Conservation (phyloP, 2,113 vertebrate genomes). For the Microcebus ravelobensis region DNA sequence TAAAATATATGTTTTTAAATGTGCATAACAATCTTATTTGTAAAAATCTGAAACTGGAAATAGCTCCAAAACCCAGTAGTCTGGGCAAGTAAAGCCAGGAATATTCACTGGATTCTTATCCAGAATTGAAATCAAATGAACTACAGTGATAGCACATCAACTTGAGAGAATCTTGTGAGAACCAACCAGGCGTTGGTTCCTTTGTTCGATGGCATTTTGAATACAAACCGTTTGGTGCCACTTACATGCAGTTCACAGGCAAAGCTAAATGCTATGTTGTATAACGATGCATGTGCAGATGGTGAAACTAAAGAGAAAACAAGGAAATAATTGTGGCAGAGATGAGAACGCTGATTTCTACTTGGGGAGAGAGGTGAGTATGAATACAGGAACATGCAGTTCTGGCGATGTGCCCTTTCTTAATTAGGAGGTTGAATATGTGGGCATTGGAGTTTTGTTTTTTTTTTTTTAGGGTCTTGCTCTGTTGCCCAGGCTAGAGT, state of each 20-base stretch:
- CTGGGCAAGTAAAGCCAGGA: not conserved
- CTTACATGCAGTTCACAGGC: not conserved
- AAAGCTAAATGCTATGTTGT: not conserved
- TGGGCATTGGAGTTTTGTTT: not conserved
- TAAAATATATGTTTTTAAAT: not conserved
- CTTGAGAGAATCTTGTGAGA: not conserved
- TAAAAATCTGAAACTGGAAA: not conserved
- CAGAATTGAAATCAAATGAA: not conserved
- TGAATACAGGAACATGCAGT: fast-evolving
- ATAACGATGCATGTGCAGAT: no score
- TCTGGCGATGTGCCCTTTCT: not conserved
- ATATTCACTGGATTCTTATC: not conserved
- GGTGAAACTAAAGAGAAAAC: not conserved
- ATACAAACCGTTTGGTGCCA: no score
- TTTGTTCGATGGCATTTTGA: not conserved
- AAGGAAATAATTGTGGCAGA: not conserved
- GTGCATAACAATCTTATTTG: not conserved
- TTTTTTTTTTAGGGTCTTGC: not conserved
- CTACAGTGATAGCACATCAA: no score
- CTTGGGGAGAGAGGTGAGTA: not conserved
- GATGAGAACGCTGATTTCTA: not conserved
- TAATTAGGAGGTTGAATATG: not conserved
- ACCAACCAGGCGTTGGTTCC: not conserved
- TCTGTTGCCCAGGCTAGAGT: no score
- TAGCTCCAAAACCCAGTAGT: not conserved